Conservation (phyloP, 2,113 vertebrate genomes). For the pig (Sus scrofa) region DNA sequence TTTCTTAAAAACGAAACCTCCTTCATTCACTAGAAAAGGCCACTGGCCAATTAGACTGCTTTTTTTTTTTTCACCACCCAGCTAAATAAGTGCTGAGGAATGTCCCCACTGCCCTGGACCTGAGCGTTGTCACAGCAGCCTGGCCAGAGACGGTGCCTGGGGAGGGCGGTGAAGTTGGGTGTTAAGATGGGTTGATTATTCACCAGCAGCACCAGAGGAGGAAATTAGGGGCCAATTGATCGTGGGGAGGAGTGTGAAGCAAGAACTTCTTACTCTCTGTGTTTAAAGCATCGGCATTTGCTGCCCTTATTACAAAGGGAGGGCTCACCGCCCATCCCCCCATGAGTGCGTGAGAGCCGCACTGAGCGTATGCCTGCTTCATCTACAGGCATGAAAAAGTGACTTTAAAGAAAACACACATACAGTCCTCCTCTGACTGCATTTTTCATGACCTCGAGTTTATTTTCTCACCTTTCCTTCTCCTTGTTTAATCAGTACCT, state of each 20-base stretch:
- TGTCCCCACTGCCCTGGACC: neutral
- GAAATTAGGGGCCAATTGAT: neutral
- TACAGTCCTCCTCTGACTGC: neutral
- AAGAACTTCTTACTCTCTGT: neutral
- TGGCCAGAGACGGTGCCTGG: neutral
- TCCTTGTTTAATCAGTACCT: neutral
- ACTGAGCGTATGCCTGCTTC: neutral
- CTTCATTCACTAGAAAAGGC: conserved; percentile 68
- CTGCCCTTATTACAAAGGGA: neutral
- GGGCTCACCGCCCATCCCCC: neutral
- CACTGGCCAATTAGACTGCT: conserved; percentile 70
- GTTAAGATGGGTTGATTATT: neutral
- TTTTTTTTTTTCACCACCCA: neutral
- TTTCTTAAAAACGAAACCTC: conserved; percentile 83
- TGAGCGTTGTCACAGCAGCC: neutral
- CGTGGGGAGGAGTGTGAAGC: neutral
- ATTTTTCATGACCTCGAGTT: conserved; percentile 7
- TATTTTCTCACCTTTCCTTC: neutral
- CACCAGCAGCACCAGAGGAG: neutral
- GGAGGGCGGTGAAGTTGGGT: neutral
- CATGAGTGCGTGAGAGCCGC: no score
- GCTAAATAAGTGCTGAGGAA: neutral
- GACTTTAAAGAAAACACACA: neutral
- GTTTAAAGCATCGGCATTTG: neutral
- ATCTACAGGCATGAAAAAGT: neutral